These are phyloP conservation scores for Nilaparvata lugens DNA, from an alignment of 1,140 invertebrate species.

Conservation along the genomic window DNA sequence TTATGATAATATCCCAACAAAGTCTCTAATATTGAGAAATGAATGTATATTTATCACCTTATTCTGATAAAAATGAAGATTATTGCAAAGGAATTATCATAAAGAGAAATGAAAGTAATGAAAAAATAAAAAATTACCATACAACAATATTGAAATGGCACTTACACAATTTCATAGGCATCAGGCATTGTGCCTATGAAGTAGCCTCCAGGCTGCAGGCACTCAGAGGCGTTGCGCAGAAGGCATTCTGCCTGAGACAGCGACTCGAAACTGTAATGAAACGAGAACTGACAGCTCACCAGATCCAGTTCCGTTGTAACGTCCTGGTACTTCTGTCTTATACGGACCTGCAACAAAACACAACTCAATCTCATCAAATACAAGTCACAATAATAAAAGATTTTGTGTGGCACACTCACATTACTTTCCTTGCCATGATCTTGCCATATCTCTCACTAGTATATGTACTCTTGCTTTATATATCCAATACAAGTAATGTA, in stretches of 20 bases:
- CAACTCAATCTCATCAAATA: neutral
- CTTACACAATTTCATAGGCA: conserved; percentile 81
- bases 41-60: too few species aligned
- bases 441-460: too few species aligned
- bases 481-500: too few species aligned
- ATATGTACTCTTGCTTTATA: neutral
- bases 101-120: neutral
- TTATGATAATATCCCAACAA: too few species aligned
- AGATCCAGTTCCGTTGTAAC: conserved; percentile 65
- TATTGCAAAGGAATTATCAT: too few species aligned
- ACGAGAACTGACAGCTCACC: conserved; percentile 94
- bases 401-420: neutral
- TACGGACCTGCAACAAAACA: conserved; percentile 42
- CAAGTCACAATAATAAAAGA: conserved; percentile 3
- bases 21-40: too few species aligned
- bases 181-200: conserved; percentile 96
- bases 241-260: conserved; percentile 84
- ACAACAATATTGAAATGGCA: neutral
- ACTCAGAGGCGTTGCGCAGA: conserved; percentile 86
- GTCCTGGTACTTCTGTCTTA: conserved; percentile 50
- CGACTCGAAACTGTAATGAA: conserved; percentile 94
- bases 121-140: conserved; percentile 11
- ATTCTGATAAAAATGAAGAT: too few species aligned
- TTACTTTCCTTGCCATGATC: too few species aligned
- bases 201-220: conserved; percentile 77